Percentiles rank a stretch among this genome's conserved stretches.
Evolutionary conservation across 2,888 invertebrate genomes (phyloP).

Genomic region (Adelphocoris suturalis): DNA sequence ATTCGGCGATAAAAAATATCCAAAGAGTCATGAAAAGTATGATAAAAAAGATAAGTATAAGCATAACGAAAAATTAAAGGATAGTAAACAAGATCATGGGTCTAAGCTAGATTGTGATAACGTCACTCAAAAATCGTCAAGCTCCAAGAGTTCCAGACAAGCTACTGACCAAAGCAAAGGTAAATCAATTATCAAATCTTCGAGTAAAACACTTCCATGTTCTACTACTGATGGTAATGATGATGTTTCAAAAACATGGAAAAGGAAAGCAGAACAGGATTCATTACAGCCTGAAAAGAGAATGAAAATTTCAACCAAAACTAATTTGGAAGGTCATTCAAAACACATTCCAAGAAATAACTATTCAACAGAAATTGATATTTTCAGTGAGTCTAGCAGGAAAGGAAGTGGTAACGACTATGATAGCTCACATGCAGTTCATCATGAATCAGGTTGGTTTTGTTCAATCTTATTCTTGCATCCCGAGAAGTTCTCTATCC

Average conservation of each 20-base stretch:
- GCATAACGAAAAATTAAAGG: not conserved
- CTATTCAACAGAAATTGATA: not conserved
- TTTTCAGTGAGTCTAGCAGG: not conserved
- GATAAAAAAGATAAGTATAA: not conserved
- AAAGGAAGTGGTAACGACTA: not conserved
- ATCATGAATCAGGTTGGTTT: not conserved
- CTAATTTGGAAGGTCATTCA: not conserved
- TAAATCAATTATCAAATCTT: not conserved
- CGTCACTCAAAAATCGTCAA: not conserved
- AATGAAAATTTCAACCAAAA: not conserved
- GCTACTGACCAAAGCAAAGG: not conserved
- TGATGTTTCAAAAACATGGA: constrained; percentile 16
- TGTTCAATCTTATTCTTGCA: not conserved
- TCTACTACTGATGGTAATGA: not conserved
- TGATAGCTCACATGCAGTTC: not conserved
- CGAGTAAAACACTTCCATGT: not conserved
- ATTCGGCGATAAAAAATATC: not conserved
- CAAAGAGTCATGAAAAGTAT: not conserved
- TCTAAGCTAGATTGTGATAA: not conserved
- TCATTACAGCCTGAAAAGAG: not conserved
- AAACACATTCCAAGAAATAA: not conserved
- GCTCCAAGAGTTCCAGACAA: constrained; percentile 1
- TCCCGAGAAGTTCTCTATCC: too few relatives aligned
- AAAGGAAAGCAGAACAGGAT: not conserved
- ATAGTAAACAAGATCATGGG: not conserved